Evolutionary conservation across 2,797 vertebrate genomes (phyloP), one percentile per base, ranked within the genome.

Genomic region (Phrynocephalus forsythii): DNA sequence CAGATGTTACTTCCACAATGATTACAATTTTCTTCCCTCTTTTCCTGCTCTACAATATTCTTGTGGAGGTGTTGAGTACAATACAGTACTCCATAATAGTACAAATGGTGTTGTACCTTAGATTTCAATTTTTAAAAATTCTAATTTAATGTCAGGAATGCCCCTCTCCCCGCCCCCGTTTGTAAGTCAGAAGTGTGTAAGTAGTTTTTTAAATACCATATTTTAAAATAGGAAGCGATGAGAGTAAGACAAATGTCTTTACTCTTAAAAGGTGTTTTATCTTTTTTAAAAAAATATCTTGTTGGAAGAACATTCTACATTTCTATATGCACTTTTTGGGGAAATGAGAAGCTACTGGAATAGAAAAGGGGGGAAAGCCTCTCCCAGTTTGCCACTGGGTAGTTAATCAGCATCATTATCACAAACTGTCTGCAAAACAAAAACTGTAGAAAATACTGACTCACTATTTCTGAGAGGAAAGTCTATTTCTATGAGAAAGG

Each of bases 361-460:
- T 56, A 13, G 52, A 56, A 56, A 56, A 56, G 9, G 56, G 4
- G 73, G 4, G 73, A 50, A 50, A 24, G 50, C 20, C n/a, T 38
- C 44, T 56, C 67, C n/a, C n/a, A 20, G 4, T 66, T 67, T 84
- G 16, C 6, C 38, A 67, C 15, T 60, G 26, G 24, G n/a, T 84
- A 33, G 30, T 50, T 71, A 81, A 56, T 48, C 44, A 82, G 26
- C 67, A 82, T 56, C 0, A 7, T 77, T 78, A 77, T 69, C 67
- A 83, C 20, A 81, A 60, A 69, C 22, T 68, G 71, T 48, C 33
- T 76, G 56, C 71, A 76, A 72, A 50, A 72, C 33, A 30, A 69
- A n/a, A 75, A 83, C 52, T 79, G 26, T 80, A 83, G 88, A 60
- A 79, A 86, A 86, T 69, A 67, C 26, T 80, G 82, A 69, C 82